Evolutionary conservation across 1,140 invertebrate species (phyloP), one percentile per base, ranked within the genome.

Genomic region (Ceratina japonica): DNA sequence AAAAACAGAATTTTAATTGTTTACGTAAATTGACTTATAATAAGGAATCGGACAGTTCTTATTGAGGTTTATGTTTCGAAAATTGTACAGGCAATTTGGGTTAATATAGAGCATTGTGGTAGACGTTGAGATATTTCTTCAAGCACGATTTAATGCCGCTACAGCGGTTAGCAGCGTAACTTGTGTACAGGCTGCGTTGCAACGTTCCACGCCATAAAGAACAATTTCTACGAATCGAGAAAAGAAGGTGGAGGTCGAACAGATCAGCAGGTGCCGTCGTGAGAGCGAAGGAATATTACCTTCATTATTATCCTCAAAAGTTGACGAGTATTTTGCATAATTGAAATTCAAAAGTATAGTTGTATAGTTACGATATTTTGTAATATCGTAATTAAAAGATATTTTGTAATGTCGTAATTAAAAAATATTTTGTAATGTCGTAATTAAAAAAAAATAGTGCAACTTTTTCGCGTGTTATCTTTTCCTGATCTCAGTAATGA

Each of bases 161-260:
- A 68, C 18, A 12, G 52, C 61, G 20, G 54, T 10, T 70, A 37
- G 71, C 66, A 79, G 56, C n/a, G 56, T 65, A 77, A 83, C 58
- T 20, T 31, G 51, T 10, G 16, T 4, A 31, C 20, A 15, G 22
- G 2, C 27, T 74, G 49, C 71, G 65, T 37, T 16, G 2, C 15
- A 24, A 13, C 37, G 58, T 76, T 69, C 51, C 64, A 51, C 44
- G 62, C 20, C 16, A 58, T 44, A 68, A 63, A 62, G 58, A 66
- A 51, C 62, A 37, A 56, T 65, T 81, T 68, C 54, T 54, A 22
- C 51, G 15, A 20, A 73, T 61, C 10, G 56, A 69, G 18, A 27
- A 68, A 85, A 85, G 84, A 85, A 82, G 83, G 84, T 65, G 83
- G 85, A 86, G 84, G 83, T 79, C 66, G 59, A 54, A 82, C 49